phyloP scores from a whole-genome alignment of 2,888 invertebrate genomes.

The Zaprionus lineosus region DNA sequence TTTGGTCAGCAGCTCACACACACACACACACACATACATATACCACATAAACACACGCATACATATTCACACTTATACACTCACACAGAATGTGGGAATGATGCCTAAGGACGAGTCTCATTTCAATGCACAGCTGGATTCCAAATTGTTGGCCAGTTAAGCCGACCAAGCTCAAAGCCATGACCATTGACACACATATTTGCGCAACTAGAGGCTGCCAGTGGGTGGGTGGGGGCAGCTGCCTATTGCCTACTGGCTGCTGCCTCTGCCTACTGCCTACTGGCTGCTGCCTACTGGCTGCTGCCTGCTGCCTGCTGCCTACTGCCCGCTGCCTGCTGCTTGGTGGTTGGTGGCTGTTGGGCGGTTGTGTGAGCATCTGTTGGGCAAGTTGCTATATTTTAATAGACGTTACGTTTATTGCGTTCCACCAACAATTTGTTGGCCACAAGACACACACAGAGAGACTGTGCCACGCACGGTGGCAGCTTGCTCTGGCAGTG shows the following conservation, averaged over 20 bases:
- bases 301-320: no score
- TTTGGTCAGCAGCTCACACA: constrained; percentile 53
- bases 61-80: no score
- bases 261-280: constrained; percentile 55
- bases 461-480: constrained; percentile 23
- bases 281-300: no score
- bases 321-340: no score
- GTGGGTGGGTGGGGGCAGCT: no score
- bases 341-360: no score
- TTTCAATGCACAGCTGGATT: constrained; percentile 31
- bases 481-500: constrained; percentile 37
- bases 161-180: constrained; percentile 48
- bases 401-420: constrained; percentile 60
- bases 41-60: neutral
- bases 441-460: constrained; percentile 20
- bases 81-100: neutral
- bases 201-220: no score
- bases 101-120: neutral
- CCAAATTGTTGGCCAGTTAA: constrained; percentile 45
- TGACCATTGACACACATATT: constrained; percentile 68
- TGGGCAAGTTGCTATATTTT: constrained; percentile 40
- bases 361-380: constrained; percentile 22
- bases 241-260: no score
- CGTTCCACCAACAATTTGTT: constrained; percentile 43
- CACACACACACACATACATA: constrained; percentile 4